These are phyloP conservation scores for Plecotus auritus DNA, from an alignment of 2,113 vertebrate species.

Conservation along the genomic window DNA sequence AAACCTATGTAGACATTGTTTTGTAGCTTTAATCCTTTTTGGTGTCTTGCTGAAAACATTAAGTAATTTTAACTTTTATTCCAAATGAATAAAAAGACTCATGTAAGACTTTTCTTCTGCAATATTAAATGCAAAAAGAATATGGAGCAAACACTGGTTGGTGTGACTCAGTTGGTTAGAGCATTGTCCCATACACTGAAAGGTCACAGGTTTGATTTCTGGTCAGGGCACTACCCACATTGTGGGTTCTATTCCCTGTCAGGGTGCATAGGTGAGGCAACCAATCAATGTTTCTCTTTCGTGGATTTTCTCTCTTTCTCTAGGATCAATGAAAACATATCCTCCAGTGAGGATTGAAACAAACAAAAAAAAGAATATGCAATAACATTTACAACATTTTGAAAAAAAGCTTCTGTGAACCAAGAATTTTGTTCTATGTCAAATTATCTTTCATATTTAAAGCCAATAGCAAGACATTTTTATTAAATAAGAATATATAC, in stretches of 20 bases:
- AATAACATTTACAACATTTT: background rate
- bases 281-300: background rate
- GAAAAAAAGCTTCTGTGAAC: background rate
- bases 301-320: background rate
- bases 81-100: background rate
- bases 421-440: background rate
- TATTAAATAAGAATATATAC: slow-evolving; percentile 17
- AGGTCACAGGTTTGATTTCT: background rate
- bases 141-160: background rate
- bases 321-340: background rate
- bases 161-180: background rate
- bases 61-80: slow-evolving; percentile 17
- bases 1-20: background rate
- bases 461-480: slow-evolving; percentile 34
- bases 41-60: background rate
- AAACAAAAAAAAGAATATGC: background rate
- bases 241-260: background rate
- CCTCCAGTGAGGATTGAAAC: background rate
- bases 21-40: background rate
- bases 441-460: slow-evolving; percentile 10
- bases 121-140: background rate
- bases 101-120: background rate
- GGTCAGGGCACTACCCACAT: background rate
- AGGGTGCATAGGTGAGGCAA: background rate
- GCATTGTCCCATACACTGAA: background rate